Evolutionary conservation across 2,797 vertebrate genomes (phyloP).

Genomic region (Spheniscus humboldti): DNA sequence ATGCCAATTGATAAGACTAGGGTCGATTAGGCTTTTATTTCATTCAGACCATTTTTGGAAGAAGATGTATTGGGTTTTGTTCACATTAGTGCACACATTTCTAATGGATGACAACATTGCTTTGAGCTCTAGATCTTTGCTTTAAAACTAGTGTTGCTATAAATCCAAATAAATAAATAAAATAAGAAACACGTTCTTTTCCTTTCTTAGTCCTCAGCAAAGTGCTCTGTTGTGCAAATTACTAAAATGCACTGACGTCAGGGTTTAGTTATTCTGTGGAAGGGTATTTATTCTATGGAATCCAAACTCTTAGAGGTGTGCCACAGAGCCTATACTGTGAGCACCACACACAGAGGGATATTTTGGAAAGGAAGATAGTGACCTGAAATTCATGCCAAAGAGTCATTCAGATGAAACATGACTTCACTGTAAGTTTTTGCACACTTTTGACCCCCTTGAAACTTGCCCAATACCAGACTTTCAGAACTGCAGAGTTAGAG

Average conservation of each 20-base stretch:
- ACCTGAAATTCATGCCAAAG: background rate
- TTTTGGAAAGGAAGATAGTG: background rate
- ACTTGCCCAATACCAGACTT: background rate
- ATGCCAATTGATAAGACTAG: background rate
- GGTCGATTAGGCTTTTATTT: background rate
- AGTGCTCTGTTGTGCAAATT: background rate
- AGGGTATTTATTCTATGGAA: background rate
- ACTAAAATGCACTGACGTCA: background rate
- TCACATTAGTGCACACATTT: background rate
- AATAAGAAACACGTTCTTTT: background rate
- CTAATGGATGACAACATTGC: background rate
- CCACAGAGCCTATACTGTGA: background rate
- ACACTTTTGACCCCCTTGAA: background rate
- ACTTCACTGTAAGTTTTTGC: background rate
- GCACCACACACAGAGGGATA: background rate
- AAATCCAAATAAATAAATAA: background rate
- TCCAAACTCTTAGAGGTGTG: background rate
- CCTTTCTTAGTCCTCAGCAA: background rate
- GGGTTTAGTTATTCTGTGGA: background rate
- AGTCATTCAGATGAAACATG: background rate
- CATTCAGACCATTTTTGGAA: background rate
- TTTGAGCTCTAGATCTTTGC: background rate
- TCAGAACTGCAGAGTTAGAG: background rate
- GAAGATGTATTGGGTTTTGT: background rate
- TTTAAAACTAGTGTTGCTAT: background rate